Evolutionary conservation across 2,797 vertebrate species (phyloP).

Genomic region (Scomberomorus guttatus): DNA sequence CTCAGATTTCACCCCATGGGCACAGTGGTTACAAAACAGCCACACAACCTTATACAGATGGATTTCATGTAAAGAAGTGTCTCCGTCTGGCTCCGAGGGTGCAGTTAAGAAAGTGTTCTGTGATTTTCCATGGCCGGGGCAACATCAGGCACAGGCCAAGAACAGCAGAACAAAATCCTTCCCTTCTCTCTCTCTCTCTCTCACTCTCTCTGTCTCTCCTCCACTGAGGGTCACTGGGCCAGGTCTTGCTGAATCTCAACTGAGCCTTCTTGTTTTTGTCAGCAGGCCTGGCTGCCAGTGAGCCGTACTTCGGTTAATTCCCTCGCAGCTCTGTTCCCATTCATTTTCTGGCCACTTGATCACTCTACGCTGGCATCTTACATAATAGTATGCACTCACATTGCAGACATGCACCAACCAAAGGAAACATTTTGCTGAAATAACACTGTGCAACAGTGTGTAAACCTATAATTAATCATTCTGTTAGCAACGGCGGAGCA

Average conservation of each 20-base stretch:
- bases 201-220: conserved; percentile 16
- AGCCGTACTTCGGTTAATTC: conserved; percentile 59
- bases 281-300: conserved; percentile 57
- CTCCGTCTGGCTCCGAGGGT: conserved; percentile 51
- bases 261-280: conserved; percentile 70
- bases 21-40: conserved; percentile 52
- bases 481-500: neutral
- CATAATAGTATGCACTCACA: conserved; percentile 33
- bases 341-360: conserved; percentile 70
- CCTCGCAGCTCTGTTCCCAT: conserved; percentile 56
- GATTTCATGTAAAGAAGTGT: conserved; percentile 47
- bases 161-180: conserved; percentile 68
- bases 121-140: conserved; percentile 70
- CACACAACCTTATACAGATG: conserved; percentile 36
- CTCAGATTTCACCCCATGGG: conserved; percentile 61
- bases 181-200: conserved; percentile 30
- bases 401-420: conserved; percentile 37
- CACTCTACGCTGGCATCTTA: conserved; percentile 42
- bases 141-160: conserved; percentile 67
- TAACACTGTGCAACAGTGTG: conserved; percentile 41
- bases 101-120: conserved; percentile 46
- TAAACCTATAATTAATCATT: conserved; percentile 53
- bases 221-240: conserved; percentile 45
- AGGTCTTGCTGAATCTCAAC: conserved; percentile 51
- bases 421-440: conserved; percentile 51